Evolutionary conservation across 35 echinoderm and acorn worm genomes (phyloP).

Genomic region (Antedon bifida): DNA sequence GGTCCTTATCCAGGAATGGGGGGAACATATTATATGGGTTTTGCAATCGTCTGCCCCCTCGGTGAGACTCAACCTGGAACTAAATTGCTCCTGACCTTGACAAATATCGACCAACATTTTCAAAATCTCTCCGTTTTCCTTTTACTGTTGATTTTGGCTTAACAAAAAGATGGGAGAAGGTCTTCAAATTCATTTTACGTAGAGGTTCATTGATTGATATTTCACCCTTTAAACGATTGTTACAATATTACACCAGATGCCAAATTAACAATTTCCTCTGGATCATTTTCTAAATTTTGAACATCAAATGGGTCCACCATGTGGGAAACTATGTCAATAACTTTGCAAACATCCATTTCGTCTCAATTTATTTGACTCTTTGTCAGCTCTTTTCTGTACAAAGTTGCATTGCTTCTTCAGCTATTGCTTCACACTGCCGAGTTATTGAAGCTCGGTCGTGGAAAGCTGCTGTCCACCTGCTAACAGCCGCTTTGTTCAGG

Average conservation of each 20-base stretch:
- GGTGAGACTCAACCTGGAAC: neutral
- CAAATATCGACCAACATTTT: neutral
- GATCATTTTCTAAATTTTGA: too few relatives aligned
- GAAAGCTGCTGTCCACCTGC: slow-evolving; percentile 23
- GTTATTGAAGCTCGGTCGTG: slow-evolving; percentile 40
- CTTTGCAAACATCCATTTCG: neutral
- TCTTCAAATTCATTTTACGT: slow-evolving; percentile 32
- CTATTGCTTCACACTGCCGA: slow-evolving; percentile 52
- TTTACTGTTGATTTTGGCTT: neutral
- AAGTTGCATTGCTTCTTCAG: slow-evolving; percentile 24
- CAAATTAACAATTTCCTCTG: slow-evolving; percentile 34
- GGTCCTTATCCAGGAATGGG: neutral
- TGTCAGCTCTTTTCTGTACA: neutral
- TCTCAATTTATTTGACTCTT: neutral
- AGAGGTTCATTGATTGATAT: slow-evolving; percentile 11
- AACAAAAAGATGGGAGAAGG: slow-evolving; percentile 19
- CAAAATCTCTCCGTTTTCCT: neutral
- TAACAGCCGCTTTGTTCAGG: slow-evolving; percentile 33
- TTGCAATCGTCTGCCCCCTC: neutral
- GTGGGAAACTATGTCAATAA: slow-evolving; percentile 17
- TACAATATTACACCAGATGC: slow-evolving; percentile 27
- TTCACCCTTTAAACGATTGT: slow-evolving; percentile 21
- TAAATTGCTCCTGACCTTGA: neutral
- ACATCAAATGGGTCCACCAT: too few relatives aligned
- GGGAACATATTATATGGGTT: too few relatives aligned